A percentile compares a stretch with the other conserved stretches of the same genome.
These are phyloP conservation scores for Rhagonycha fulva DNA, from an alignment of 2,888 invertebrate species.

Conservation along the genomic window DNA sequence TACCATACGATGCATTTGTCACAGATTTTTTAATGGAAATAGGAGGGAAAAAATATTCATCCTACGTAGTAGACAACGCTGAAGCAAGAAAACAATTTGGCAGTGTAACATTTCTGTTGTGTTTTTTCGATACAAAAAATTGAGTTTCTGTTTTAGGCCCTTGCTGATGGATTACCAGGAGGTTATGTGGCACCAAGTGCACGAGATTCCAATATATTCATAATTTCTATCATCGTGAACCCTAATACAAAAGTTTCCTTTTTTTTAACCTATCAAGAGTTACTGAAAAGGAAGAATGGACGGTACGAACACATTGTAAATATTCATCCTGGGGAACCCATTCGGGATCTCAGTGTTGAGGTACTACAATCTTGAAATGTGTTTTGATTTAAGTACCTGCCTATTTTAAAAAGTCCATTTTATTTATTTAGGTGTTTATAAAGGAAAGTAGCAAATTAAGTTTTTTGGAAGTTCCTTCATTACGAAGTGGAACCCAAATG, in stretches of 20 bases:
- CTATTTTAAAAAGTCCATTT: neutral
- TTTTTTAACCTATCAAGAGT: slow-evolving; percentile 74
- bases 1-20: slow-evolving; percentile 73
- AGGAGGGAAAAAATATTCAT: slow-evolving; percentile 65
- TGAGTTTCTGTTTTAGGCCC: slow-evolving; percentile 53
- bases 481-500: slow-evolving; percentile 67
- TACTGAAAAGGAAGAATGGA: slow-evolving; percentile 65
- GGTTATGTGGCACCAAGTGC: slow-evolving; percentile 68
- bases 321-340: slow-evolving; percentile 68
- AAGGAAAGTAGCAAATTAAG: slow-evolving; percentile 66
- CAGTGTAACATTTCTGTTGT: slow-evolving; percentile 31
- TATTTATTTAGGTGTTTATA: slow-evolving; percentile 58
- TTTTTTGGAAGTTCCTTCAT: slow-evolving; percentile 64
- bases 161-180: slow-evolving; percentile 62
- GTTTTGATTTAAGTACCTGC: neutral
- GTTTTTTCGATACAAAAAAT: neutral
- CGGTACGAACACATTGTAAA: slow-evolving; percentile 72
- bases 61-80: slow-evolving; percentile 67
- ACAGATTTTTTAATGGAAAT: slow-evolving; percentile 71
- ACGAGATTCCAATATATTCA: slow-evolving; percentile 72
- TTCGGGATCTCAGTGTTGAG: slow-evolving; percentile 66
- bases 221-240: slow-evolving; percentile 69
- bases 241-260: slow-evolving; percentile 66
- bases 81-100: slow-evolving; percentile 61
- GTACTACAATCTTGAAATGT: slow-evolving; percentile 35